Evolutionary conservation across 37 sponge, comb jelly and placozoan genomes (phyloP).

Genomic region (Tethya wilhelma): DNA sequence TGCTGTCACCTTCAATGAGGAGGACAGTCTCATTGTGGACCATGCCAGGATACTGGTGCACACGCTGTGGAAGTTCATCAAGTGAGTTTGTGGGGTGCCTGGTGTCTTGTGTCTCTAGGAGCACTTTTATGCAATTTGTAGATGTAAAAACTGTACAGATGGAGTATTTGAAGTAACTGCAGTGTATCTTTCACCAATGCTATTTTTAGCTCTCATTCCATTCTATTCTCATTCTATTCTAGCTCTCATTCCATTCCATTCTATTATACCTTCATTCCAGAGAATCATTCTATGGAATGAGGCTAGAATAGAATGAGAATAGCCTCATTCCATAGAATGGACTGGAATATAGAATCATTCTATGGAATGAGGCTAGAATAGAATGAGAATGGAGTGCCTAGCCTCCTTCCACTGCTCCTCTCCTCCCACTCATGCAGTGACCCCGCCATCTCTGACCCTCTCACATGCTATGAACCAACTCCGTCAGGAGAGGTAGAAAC

Average conservation of each 20-base stretch:
- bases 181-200: background rate
- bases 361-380: too few species aligned
- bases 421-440: conserved; percentile 1
- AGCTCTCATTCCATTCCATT: too few species aligned
- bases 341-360: too few species aligned
- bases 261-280: too few species aligned
- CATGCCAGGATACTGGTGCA: conserved; percentile 45
- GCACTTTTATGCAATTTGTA: conserved; percentile 3
- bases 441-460: conserved; percentile 18
- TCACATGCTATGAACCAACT: conserved; percentile 29
- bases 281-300: too few species aligned
- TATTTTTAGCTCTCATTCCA: conserved; percentile 12
- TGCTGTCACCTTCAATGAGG: conserved; percentile 71
- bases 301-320: too few species aligned
- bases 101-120: conserved; percentile 10
- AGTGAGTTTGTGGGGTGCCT: conserved; percentile 31
- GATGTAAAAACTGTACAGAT: background rate
- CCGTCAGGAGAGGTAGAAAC: conserved; percentile 16
- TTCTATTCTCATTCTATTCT: background rate
- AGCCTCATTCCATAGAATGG: too few species aligned
- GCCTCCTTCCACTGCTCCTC: background rate
- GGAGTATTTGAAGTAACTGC: background rate
- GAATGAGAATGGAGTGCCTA: too few species aligned
- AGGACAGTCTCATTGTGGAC: conserved; percentile 76
- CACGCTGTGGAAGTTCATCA: conserved; percentile 66